Evolutionary conservation across 2,888 invertebrate genomes (phyloP), one percentile per base, ranked within the genome.

Genomic region (Tenthredo livida): DNA sequence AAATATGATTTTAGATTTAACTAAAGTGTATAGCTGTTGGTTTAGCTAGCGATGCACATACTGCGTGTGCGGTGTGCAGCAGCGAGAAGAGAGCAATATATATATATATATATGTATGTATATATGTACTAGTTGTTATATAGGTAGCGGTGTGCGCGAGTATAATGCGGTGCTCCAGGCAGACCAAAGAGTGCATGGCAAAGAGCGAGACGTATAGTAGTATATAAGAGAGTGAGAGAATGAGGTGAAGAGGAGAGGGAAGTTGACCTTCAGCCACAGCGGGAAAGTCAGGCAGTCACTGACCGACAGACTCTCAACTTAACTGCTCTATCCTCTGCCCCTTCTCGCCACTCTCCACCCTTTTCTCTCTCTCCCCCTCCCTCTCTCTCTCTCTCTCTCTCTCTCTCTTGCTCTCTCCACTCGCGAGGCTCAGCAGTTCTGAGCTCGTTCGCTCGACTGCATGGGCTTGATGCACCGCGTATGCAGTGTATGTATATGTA

Each of bases 281-380:
- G 92, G 93, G 93, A 93, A 93, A 93, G 93, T 92, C 93, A 92
- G 91, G 90, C 93, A 92, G 92, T 93, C 93, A 93, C 93, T 93
- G 93, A 93, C 92, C 93, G 93, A 92, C 92, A 92, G 92, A 93
- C 93, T 92, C 83, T 83, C 83, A 92, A 93, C 93, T 92, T 93
- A 92, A 92, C 91, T 91, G 91, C 92, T 92, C 92, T 92, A 91
- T 91, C 91, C 90, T 91, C 29, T 37, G 21, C 90, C 89, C 88
- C 89, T 90, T 88, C 89, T 87, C 88, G 89, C 88, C 88, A 82
- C 86, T 87, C 85, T 72, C 37, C 65, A 65, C 84, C 84, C 87
- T 85, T 85, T 50, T 29, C 84, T 85, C 85, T 78, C 87, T 86
- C 88, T 88, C 88, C 87, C 86, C 89, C 88, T 88, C 87, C 87